Conservation (phyloP, 2,888 invertebrate genomes). For the Muscina levida region DNA sequence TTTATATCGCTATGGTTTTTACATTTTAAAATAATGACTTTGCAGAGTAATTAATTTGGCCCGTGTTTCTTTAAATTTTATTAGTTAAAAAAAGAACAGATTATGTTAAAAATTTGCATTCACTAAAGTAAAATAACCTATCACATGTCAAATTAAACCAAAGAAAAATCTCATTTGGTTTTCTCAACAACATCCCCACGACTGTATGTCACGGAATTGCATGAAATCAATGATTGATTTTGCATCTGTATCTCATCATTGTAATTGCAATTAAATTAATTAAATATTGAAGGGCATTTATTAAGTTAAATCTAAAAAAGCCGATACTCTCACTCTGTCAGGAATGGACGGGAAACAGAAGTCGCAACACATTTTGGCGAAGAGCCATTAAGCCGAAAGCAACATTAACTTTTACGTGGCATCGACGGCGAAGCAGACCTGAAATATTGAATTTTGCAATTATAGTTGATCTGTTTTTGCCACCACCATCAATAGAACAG, state of each 20-base stretch:
- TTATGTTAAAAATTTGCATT: no score
- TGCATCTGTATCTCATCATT: background rate
- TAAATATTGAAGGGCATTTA: constrained; percentile 44
- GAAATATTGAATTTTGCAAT: background rate
- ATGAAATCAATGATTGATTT: background rate
- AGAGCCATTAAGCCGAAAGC: constrained; percentile 10
- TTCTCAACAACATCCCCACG: background rate
- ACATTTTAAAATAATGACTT: no score
- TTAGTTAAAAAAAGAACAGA: no score
- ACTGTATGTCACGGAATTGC: background rate
- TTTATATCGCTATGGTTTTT: no score
- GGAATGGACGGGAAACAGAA: constrained; percentile 11
- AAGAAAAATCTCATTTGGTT: no score
- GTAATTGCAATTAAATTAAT: constrained; percentile 50
- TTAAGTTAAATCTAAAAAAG: constrained; percentile 30
- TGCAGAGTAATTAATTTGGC: no score
- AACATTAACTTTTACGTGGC: background rate
- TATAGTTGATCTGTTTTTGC: background rate
- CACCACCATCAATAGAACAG: background rate
- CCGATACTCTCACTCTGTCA: background rate
- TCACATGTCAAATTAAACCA: no score
- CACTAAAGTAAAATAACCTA: no score
- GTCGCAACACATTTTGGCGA: background rate
- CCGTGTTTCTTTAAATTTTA: no score
- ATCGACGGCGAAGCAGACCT: background rate